Evolutionary conservation across 2,888 invertebrate species (phyloP).

Genomic region (Stenchaetothrips biformis): DNA sequence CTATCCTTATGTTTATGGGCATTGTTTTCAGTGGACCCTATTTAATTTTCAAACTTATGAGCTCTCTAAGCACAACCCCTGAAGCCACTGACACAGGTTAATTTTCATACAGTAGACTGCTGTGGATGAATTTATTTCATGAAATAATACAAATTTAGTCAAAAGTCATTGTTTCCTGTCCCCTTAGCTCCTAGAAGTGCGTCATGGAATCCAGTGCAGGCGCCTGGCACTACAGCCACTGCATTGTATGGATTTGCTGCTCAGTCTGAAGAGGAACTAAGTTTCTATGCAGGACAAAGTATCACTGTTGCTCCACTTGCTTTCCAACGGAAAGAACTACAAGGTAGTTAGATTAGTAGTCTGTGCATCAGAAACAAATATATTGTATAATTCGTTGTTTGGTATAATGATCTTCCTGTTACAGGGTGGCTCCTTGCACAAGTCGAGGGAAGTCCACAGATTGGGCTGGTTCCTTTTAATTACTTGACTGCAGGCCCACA

Average conservation of each 20-base stretch:
- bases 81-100: conserved; percentile 54
- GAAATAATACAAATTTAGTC: neutral
- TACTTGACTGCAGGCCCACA: conserved; percentile 45
- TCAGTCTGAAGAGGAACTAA: conserved; percentile 67
- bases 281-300: conserved; percentile 65
- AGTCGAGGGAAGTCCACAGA: conserved; percentile 51
- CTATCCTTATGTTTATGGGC: conserved; percentile 82
- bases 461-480: conserved; percentile 61
- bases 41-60: conserved; percentile 69
- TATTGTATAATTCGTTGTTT: neutral
- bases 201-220: neutral
- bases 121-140: conserved; percentile 57
- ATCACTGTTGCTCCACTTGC: conserved; percentile 53
- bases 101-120: conserved; percentile 60
- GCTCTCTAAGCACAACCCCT: conserved; percentile 50
- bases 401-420: conserved; percentile 46
- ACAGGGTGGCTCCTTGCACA: conserved; percentile 63
- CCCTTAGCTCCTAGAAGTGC: conserved; percentile 11
- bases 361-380: neutral
- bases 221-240: neutral
- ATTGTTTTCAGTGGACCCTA: conserved; percentile 89
- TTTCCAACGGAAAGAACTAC: neutral
- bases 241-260: conserved; percentile 65
- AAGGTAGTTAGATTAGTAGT: neutral
- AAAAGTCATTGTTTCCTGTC: conserved; percentile 1